phyloP scores from a whole-genome alignment of 2,797 vertebrate species.

The Gymnothorax javanicus region DNA sequence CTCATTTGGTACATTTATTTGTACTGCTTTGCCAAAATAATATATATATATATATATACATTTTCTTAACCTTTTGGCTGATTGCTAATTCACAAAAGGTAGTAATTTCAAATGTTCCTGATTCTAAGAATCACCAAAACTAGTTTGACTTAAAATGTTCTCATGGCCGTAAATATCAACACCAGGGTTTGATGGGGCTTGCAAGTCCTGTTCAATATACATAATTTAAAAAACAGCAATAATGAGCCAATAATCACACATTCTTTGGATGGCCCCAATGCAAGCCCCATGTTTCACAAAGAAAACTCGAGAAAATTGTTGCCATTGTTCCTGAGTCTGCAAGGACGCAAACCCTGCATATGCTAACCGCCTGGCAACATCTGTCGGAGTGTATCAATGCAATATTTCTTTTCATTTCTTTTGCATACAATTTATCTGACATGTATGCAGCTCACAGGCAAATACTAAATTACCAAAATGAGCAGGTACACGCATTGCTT shows the following conservation, averaged over 20 bases:
- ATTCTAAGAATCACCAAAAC: not conserved
- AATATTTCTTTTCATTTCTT: not conserved
- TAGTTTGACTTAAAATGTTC: not conserved
- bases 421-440: not conserved
- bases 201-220: not conserved
- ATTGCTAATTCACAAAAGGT: not conserved
- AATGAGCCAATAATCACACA: conserved; percentile 7
- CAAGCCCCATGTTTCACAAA: not conserved
- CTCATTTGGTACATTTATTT: not conserved
- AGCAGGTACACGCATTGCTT: not conserved
- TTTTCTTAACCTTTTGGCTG: not conserved
- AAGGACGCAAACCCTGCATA: not conserved
- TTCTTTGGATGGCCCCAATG: not conserved
- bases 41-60: not conserved
- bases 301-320: conserved; percentile 1
- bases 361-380: not conserved
- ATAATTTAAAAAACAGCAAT: conserved; percentile 5
- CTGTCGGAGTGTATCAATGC: not conserved
- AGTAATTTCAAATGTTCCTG: not conserved
- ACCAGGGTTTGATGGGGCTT: not conserved
- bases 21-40: not conserved
- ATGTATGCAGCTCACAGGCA: not conserved
- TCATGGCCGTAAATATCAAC: not conserved
- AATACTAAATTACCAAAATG: not conserved
- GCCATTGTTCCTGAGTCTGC: not conserved